These are phyloP conservation scores for Scelioninae gen. 1 DNA, from an alignment of 2,888 invertebrate species.

Conservation along the genomic window DNA sequence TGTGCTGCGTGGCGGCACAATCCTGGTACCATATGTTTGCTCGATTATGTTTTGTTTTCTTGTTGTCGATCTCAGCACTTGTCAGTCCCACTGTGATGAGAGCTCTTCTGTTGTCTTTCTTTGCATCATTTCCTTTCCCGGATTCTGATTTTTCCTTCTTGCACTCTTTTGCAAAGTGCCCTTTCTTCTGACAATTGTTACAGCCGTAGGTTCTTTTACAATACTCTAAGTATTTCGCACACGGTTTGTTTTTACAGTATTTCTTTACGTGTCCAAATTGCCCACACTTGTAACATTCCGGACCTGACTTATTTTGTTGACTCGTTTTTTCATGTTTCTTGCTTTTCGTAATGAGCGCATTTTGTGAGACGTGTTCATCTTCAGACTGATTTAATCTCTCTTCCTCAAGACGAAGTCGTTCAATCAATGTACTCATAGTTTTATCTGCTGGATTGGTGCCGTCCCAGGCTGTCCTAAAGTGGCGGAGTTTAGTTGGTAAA, in stretches of 20 bases:
- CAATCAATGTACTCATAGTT: conserved; percentile 35
- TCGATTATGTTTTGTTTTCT: background rate
- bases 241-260: too few species aligned
- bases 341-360: background rate
- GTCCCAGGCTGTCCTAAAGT: conserved; percentile 72
- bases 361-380: conserved; percentile 1
- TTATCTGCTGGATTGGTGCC: conserved; percentile 61
- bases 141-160: background rate
- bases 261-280: too few species aligned
- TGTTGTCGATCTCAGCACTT: background rate
- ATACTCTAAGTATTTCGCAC: conserved; percentile 22
- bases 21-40: conserved; percentile 45
- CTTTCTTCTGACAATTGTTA: conserved; percentile 27
- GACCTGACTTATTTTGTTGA: too few species aligned
- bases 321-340: too few species aligned
- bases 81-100: conserved; percentile 23
- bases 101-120: conserved; percentile 10
- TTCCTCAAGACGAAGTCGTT: conserved; percentile 60
- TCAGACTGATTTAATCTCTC: conserved; percentile 59
- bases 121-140: background rate
- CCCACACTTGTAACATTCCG: too few species aligned
- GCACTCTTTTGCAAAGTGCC: conserved; percentile 41
- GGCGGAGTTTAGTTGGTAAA: conserved; percentile 71
- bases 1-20: conserved; percentile 48
- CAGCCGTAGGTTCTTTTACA: conserved; percentile 35